Base-by-base conservation (phyloP, 2,888 invertebrate species). In the Pachydiplax longipennis region DNA sequence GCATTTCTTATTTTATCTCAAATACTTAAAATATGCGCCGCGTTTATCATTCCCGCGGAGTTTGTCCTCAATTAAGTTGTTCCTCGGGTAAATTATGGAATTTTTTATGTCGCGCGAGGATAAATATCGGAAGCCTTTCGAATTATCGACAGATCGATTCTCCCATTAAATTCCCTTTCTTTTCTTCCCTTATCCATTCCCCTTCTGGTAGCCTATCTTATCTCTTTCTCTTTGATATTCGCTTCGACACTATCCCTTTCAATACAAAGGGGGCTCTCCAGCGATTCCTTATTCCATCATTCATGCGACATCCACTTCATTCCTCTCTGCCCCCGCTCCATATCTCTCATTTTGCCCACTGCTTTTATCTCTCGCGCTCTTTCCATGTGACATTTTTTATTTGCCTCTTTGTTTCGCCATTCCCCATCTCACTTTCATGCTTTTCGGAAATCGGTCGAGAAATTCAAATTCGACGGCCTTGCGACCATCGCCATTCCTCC, bases 301-400 rank as follows among this genome's bases (percentile, higher is more conserved):
- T 73, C 73, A 73, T 73, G 73, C 73, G 73, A 73, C 73, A 73
- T 73, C 73, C 73, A 73, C 73, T 73, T 73, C 73, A 73, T 73
- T 13, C 31, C 73, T 65, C 25, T 82, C 83, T 44, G 10, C 25
- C 58, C 58, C 18, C 40, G 4, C 15, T 40, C 40, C 44, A 18
- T 81, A 65, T n/a, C 65, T 65, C 25, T 25, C 22, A 12, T 65
- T 22, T n/a, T 37, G 10, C 22, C 81, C 81, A 22, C 13, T 40
- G 48, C 82, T 87, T 87, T 87, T 87, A 61, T 61, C 61, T 37
- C 61, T 35, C 61, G 12, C 87, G 22, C 37, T 65, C 58, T 65
- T n/a, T n/a, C n/a, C 65, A 37, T 37, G 44, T n/a, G 25, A 73
- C 31, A 25, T 53, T 53, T 31, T 73, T 73, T 73, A 31, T 73